Evolutionary conservation across 2,797 vertebrate genomes (phyloP), one percentile per base, ranked within the genome.

Genomic region (Poecile montanus): DNA sequence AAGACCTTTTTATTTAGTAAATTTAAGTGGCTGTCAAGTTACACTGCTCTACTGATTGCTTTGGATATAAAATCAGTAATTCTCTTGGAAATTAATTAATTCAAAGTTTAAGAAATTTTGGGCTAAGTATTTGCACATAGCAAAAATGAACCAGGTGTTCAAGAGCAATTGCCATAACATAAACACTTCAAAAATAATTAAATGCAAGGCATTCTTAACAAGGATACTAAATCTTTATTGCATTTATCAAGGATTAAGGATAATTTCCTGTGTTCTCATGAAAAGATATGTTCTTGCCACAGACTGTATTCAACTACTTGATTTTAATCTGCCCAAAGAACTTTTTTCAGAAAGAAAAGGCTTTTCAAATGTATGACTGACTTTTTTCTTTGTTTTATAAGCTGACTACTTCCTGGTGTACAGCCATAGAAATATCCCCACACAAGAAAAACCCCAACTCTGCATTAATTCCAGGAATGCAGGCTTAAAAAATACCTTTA

Each of bases 111-210:
- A 94, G 83, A 91, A 93, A 70, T 80, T 76, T 13, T 66, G n/a
- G 58, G 13, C 6, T 90, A 81, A 78, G 40, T 90, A 94, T 95
- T 96, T 92, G 72, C 36, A 90, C 44, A 65, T 60, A 74, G 32
- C 26, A 91, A 90, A 93, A 95, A 85, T 20, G 53, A 93, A 72
- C 42, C 87, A 94, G 75, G 47, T 95, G 90, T 92, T 97, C 84
- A 84, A 92, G 81, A 88, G 68, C 62, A 95, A 93, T 94, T 96
- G 58, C 62, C 1, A 6, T 75, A 94, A 89, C 26, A n/a, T 48
- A 91, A 96, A 92, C 53, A 89, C 72, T 95, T 93, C 72, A 93
- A 86, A 92, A 91, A 61, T 91, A 93, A 87, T 91, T 90, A 91
- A 82, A 79, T 77, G 16, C n/a, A 86, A 91, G 44, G 25, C 22